A percentile compares a stretch with the other conserved stretches of the same genome.
phyloP scores from a whole-genome alignment of 2,888 invertebrate species.

The Lochmaea capreae region DNA sequence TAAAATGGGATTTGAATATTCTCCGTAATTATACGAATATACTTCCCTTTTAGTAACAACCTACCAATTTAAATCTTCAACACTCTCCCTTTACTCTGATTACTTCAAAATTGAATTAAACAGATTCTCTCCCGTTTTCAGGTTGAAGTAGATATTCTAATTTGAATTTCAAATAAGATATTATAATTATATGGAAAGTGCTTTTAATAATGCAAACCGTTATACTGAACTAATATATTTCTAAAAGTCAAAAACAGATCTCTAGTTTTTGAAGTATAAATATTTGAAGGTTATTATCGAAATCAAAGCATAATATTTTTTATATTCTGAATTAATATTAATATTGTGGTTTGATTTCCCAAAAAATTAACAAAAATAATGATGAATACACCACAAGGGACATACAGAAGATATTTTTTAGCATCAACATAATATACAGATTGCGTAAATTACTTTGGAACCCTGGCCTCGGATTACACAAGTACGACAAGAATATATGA shows the following conservation, averaged over 20 bases:
- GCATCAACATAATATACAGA: too few species aligned
- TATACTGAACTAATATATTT: neutral
- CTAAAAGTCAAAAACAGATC: neutral
- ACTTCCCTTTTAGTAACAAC: conserved; percentile 7
- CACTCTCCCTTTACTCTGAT: conserved; percentile 15
- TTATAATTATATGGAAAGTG: conserved; percentile 6
- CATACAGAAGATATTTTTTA: too few species aligned
- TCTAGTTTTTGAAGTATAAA: neutral
- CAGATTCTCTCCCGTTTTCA: conserved; percentile 8
- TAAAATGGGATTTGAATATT: neutral
- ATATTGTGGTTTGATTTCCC: too few species aligned
- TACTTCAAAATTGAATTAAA: conserved; percentile 11
- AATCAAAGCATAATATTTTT: too few species aligned
- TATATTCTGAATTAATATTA: too few species aligned
- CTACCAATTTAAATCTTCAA: conserved; percentile 9
- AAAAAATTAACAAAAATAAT: too few species aligned
- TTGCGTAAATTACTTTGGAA: too few species aligned
- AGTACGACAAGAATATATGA: too few species aligned
- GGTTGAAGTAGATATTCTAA: conserved; percentile 14
- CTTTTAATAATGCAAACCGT: conserved; percentile 1
- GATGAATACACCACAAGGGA: too few species aligned
- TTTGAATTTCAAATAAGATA: conserved; percentile 11
- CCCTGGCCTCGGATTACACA: too few species aligned
- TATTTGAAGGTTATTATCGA: too few species aligned
- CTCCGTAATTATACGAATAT: neutral